Evolutionary conservation across 1,140 invertebrate genomes (phyloP), one percentile per base, ranked within the genome.

Genomic region (Chelonus insularis): DNA sequence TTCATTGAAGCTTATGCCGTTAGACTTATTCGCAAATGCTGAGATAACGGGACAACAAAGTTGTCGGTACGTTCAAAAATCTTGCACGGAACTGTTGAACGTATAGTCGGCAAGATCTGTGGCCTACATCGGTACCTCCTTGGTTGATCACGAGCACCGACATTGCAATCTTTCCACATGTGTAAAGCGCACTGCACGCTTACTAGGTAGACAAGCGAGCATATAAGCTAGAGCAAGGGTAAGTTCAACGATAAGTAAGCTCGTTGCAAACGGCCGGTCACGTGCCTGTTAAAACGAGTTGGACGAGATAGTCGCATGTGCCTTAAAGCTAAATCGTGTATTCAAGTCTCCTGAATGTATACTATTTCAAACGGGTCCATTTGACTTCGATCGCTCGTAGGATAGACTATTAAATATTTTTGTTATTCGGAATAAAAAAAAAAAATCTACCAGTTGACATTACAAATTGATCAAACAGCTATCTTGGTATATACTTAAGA

Each of bases 281-380:
- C 68, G 66, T 69, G 63, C 66, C 54, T 45, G 57, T 63, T 63
- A 72, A 68, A 72, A 72, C 70, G 63, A 72, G 66, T 68, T 62
- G 63, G 61, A 68, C 65, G 57, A 70, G 66, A 45, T 45, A 45
- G n/a, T 18, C 41, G 9, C 14, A 45, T 45, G 41, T 45, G 6
- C 14, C 41, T 14, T 45, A 14, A 45, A 45, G 41, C 41, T 16
- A 14, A 45, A 45, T 45, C 16, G 41, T 14, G 16, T 18, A 45
- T 45, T 45, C 41, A 9, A 45, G 41, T 65, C 23, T 52, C 52
- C 57, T 70, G 68, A 3, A 29, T 18, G 9, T 65, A 72, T 68
- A 70, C 66, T 68, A 73, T 70, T 71, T 68, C 68, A 68, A 65
- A 55, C 64, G 41, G 57, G 64, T 66, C 66, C 71, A 69, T 73